Conservation (phyloP, 2,113 vertebrate genomes). For the Podiceps cristatus region DNA sequence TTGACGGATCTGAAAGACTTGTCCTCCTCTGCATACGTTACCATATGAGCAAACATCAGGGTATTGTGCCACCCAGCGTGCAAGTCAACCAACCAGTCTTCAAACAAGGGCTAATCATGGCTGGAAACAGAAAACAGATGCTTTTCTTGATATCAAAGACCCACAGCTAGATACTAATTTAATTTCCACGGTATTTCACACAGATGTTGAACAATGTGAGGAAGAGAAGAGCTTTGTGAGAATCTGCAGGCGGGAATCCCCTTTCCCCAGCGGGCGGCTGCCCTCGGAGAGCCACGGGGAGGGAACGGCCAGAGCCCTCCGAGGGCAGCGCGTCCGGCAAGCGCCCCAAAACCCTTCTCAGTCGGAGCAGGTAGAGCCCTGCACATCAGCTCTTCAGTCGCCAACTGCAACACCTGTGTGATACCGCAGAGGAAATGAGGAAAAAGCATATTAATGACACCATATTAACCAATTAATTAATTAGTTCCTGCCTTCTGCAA, state of each 20-base stretch:
- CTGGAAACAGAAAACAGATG: not conserved
- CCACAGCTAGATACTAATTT: not conserved
- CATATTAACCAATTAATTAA: conserved; percentile 26
- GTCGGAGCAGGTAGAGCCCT: not conserved
- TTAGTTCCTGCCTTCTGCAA: not conserved
- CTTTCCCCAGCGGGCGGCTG: not conserved
- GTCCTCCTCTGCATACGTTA: fast-evolving
- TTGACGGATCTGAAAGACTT: not conserved
- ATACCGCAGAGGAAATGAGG: not conserved
- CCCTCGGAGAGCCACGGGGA: not conserved
- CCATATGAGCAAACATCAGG: not conserved
- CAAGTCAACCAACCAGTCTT: not conserved
- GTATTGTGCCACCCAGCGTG: not conserved
- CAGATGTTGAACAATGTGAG: not conserved
- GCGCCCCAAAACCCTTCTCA: no score
- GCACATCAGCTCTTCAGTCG: not conserved
- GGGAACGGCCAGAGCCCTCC: not conserved
- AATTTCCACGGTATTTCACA: not conserved
- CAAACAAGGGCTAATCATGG: not conserved
- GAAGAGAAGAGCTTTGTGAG: not conserved
- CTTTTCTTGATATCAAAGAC: not conserved
- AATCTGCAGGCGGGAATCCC: not conserved
- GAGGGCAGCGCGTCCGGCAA: not conserved
- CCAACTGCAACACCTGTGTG: not conserved
- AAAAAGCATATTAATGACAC: conserved; percentile 30